These are phyloP conservation scores for Panthera uncia DNA, from an alignment of 2,113 vertebrate species.

Conservation along the genomic window DNA sequence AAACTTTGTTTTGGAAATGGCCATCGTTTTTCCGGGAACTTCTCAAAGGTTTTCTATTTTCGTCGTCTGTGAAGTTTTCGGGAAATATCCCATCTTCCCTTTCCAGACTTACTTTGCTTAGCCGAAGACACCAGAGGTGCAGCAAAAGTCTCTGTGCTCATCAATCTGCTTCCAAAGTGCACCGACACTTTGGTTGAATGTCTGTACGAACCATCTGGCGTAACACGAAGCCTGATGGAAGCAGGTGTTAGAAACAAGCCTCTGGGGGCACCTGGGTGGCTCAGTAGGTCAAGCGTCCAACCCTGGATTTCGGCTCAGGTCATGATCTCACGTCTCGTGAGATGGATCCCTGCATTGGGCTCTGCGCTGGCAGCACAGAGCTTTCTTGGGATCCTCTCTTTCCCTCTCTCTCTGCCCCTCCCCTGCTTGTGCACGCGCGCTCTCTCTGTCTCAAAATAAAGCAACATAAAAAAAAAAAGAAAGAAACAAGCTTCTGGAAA, in stretches of 20 bases:
- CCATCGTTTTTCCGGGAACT: background rate
- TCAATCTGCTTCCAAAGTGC: background rate
- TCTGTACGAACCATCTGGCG: background rate
- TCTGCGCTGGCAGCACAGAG: too few species aligned
- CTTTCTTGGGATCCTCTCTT: too few species aligned
- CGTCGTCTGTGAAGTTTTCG: background rate
- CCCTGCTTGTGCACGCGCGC: rapidly evolving
- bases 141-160: background rate
- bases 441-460: too few species aligned
- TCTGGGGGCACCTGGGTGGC: background rate
- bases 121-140: background rate
- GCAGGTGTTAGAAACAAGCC: background rate
- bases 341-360: too few species aligned
- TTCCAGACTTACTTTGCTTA: background rate
- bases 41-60: background rate
- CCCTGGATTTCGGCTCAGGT: too few species aligned
- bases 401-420: too few species aligned
- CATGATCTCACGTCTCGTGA: too few species aligned
- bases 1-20: conserved; percentile 41
- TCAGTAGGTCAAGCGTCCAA: too few species aligned
- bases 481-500: background rate
- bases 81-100: background rate
- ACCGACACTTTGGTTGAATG: too few species aligned
- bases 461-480: too few species aligned
- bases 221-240: background rate